Conservation (phyloP, 1,140 invertebrate species). For the Penaeus vannamei region DNA sequence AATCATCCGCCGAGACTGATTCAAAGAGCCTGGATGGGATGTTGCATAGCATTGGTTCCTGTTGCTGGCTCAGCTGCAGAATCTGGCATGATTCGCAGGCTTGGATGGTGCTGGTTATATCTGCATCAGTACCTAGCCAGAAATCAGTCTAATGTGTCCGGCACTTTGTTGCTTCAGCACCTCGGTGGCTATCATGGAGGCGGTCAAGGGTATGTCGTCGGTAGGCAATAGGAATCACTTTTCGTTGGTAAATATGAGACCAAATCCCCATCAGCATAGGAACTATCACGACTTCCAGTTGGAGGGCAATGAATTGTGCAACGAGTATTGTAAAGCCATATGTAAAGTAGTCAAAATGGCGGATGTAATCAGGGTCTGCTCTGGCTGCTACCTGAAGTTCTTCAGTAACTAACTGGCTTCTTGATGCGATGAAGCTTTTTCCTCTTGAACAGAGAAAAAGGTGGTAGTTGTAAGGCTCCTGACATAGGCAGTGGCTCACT, state of each 20-base stretch:
- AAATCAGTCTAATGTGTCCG: neutral
- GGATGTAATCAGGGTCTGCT: too few species aligned
- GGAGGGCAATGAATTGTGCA: neutral
- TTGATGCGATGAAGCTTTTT: too few species aligned
- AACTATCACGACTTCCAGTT: too few species aligned
- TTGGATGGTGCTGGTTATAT: neutral
- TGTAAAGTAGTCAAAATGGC: too few species aligned
- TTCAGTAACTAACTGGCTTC: too few species aligned
- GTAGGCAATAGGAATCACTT: neutral
- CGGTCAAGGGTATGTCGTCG: neutral
- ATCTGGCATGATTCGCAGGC: neutral
- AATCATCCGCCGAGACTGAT: neutral
- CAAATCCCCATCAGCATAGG: too few species aligned
- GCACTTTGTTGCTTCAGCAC: neutral
- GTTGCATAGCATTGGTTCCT: neutral
- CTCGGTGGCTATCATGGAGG: conserved; percentile 26
- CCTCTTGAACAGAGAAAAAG: too few species aligned
- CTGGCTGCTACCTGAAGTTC: too few species aligned
- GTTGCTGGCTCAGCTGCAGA: neutral
- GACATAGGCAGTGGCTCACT: neutral
- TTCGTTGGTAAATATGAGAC: neutral
- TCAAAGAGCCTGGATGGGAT: too few species aligned
- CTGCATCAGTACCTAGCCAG: conserved; percentile 13
- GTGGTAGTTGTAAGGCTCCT: too few species aligned
- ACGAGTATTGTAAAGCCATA: too few species aligned